Percentiles rank a stretch among this genome's conserved stretches.
Evolutionary conservation across 92 coral and sea anemone genomes (phyloP).

Genomic region (Palythoa grandis): DNA sequence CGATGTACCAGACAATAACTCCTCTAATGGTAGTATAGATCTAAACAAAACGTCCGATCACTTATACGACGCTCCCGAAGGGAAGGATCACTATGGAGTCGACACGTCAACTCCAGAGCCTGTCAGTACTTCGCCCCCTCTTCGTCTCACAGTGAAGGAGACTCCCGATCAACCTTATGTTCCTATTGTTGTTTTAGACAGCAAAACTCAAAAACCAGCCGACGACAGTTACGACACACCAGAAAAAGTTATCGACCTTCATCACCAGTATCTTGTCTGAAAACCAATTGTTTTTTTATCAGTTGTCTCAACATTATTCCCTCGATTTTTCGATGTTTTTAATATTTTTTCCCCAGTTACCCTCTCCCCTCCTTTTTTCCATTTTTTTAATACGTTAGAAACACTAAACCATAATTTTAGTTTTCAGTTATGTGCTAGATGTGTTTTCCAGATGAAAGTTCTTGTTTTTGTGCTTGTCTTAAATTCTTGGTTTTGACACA

Average conservation of each 20-base stretch:
- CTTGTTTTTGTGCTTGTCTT: no score
- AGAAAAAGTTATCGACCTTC: conserved; percentile 13
- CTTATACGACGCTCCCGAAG: conserved; percentile 7
- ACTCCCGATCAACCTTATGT: conserved; percentile 20
- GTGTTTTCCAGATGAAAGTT: no score
- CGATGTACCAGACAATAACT: conserved; percentile 1
- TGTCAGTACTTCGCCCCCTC: not conserved
- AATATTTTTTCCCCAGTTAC: no score
- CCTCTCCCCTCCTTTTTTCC: no score
- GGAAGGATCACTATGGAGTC: not conserved
- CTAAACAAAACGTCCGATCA: not conserved
- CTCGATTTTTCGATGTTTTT: not conserved
- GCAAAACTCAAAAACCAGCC: not conserved
- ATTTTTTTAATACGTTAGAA: no score
- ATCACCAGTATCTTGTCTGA: conserved; percentile 6
- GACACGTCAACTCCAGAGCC: not conserved
- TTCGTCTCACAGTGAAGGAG: conserved; percentile 2
- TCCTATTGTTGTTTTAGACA: conserved; percentile 31
- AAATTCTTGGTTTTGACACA: no score
- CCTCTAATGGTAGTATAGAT: not conserved
- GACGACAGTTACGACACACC: conserved; percentile 23
- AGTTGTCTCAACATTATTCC: not conserved
- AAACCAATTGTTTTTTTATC: not conserved
- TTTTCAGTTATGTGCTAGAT: no score
- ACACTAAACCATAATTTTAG: no score